phyloP scores from a whole-genome alignment of 2,113 vertebrate genomes.

The Cyprinodon variegatus region DNA sequence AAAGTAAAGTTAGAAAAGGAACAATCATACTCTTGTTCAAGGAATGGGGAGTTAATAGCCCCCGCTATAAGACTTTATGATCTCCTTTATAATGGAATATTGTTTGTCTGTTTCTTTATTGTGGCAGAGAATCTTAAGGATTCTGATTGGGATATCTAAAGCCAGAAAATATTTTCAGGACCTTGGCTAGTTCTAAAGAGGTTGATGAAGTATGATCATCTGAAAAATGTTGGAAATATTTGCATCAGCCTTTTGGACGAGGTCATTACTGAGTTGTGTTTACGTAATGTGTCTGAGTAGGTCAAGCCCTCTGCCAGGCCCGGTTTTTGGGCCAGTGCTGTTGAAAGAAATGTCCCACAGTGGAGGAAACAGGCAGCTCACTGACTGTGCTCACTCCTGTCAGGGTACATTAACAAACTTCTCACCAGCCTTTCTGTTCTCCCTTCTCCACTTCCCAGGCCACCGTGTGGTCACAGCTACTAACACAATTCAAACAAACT shows the following conservation, averaged over 20 bases:
- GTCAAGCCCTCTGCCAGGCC: conserved; percentile 20
- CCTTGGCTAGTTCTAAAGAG: conserved; percentile 31
- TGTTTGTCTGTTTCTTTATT: not conserved
- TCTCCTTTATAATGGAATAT: not conserved
- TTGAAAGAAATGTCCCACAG: conserved; percentile 65
- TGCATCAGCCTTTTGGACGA: conserved; percentile 5
- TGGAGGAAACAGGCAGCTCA: conserved; percentile 70
- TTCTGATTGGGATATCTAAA: not conserved
- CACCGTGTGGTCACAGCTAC: conserved; percentile 15
- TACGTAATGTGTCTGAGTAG: conserved; percentile 31
- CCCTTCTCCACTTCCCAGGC: conserved; percentile 13
- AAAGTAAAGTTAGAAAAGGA: too few species aligned
- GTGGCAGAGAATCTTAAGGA: not conserved
- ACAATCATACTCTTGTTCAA: not conserved
- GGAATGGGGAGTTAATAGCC: not conserved
- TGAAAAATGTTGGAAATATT: conserved; percentile 8
- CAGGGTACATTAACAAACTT: conserved; percentile 69
- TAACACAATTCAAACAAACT: conserved; percentile 32
- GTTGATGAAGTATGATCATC: not conserved
- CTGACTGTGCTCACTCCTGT: conserved; percentile 78
- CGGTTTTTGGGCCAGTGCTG: conserved; percentile 34
- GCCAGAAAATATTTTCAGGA: conserved; percentile 21
- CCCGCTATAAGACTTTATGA: not conserved
- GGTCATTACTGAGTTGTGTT: conserved; percentile 19
- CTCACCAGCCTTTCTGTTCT: conserved; percentile 35